phyloP scores from a whole-genome alignment of 2,113 vertebrate genomes.

The Cacatua alba region DNA sequence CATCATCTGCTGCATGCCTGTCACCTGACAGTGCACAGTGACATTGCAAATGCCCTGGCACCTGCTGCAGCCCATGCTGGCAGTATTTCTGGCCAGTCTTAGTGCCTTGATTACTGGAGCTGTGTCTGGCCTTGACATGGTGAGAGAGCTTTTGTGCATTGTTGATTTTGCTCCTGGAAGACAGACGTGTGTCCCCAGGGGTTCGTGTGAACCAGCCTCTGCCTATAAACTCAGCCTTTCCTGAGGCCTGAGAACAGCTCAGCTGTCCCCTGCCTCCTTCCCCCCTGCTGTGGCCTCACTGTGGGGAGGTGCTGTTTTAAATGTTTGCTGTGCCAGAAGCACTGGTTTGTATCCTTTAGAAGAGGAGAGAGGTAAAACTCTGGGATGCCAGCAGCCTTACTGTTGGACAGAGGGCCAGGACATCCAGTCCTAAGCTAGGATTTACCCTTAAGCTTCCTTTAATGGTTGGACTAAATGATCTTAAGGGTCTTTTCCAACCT shows the following conservation, averaged over 20 bases:
- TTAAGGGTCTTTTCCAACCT: background rate
- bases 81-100: background rate
- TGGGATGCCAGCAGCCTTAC: background rate
- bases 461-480: background rate
- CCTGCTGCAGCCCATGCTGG: background rate
- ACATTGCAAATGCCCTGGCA: background rate
- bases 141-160: background rate
- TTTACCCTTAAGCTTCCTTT: background rate
- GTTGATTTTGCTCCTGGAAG: background rate
- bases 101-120: background rate
- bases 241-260: background rate
- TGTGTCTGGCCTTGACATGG: fast-evolving
- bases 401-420: background rate
- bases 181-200: background rate
- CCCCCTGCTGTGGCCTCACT: background rate
- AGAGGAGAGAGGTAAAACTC: background rate
- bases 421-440: background rate
- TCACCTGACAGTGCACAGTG: background rate
- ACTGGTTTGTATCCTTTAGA: background rate
- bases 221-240: background rate
- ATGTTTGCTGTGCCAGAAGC: background rate
- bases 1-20: background rate
- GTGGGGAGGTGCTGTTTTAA: background rate
- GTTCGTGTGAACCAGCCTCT: slow-evolving; percentile 29
- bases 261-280: background rate